Conservation (phyloP, 2,113 vertebrate species). For the Xiphorhynchus elegans region DNA sequence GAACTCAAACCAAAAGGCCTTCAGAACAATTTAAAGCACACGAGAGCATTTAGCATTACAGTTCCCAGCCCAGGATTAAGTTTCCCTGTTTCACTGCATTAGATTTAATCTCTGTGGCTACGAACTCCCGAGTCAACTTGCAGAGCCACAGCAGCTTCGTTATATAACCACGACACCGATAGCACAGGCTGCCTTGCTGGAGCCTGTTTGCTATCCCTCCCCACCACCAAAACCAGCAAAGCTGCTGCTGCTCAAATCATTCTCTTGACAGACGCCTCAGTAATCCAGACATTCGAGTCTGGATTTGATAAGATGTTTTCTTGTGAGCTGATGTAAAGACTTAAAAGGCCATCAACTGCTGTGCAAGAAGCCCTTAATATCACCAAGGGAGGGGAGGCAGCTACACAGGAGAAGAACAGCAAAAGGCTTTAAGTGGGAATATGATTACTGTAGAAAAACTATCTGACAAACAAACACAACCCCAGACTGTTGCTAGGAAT, state of each 20-base stretch:
- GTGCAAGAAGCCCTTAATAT: not conserved
- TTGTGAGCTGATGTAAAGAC: not conserved
- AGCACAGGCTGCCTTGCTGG: not conserved
- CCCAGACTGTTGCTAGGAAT: not conserved
- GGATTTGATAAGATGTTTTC: not conserved
- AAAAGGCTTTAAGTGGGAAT: not conserved
- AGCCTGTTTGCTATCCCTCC: not conserved
- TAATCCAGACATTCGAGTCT: not conserved
- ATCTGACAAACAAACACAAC: not conserved
- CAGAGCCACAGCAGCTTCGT: slow-evolving; percentile 18
- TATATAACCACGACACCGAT: not conserved
- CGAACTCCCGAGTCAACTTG: slow-evolving; percentile 19
- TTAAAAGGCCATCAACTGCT: slow-evolving; percentile 20
- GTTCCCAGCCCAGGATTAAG: slow-evolving; percentile 20
- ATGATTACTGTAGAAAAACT: not conserved
- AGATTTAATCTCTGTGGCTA: slow-evolving; percentile 27
- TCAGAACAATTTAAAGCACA: not conserved
- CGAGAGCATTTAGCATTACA: not conserved
- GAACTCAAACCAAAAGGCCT: not conserved
- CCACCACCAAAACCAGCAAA: not conserved
- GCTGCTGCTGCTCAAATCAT: not conserved
- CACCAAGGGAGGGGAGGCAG: not conserved
- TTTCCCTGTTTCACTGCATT: slow-evolving; percentile 15
- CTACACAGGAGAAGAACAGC: not conserved
- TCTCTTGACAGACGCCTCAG: not conserved